Conservation (phyloP, 2,797 vertebrate genomes). For the Lagorchestes hirsutus region DNA sequence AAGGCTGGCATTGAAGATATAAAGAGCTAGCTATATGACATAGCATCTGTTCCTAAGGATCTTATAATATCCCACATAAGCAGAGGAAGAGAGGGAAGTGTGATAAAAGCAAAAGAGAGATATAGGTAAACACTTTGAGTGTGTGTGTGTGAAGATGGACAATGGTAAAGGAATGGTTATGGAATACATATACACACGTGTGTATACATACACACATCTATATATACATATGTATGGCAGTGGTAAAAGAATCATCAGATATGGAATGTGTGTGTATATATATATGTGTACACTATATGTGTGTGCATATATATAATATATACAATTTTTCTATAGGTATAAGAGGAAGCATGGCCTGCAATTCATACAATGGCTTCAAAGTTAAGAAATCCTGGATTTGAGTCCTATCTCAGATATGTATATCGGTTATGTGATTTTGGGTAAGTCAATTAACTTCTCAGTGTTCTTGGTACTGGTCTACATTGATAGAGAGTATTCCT, state of each 20-base stretch:
- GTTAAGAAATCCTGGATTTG: background rate
- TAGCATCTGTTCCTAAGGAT: background rate
- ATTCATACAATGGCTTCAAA: background rate
- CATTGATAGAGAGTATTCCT: background rate
- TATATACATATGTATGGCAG: background rate
- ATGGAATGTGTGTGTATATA: background rate
- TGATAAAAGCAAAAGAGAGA: constrained; percentile 2
- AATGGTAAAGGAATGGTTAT: background rate
- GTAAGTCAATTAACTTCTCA: background rate
- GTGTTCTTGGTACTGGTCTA: background rate
- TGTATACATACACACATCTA: too few species aligned
- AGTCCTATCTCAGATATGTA: background rate
- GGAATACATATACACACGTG: background rate
- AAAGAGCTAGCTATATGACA: background rate
- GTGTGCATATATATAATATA: background rate
- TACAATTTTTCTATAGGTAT: background rate
- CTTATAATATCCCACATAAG: background rate
- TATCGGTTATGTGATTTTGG: background rate
- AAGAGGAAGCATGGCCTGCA: background rate
- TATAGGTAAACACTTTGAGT: background rate
- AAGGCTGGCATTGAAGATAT: background rate
- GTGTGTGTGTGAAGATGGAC: background rate
- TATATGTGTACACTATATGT: background rate
- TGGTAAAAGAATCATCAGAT: background rate
- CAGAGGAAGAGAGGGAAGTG: background rate